Evolutionary conservation across 2,113 vertebrate genomes (phyloP), one percentile per base, ranked within the genome.

Genomic region (Geococcyx californianus): DNA sequence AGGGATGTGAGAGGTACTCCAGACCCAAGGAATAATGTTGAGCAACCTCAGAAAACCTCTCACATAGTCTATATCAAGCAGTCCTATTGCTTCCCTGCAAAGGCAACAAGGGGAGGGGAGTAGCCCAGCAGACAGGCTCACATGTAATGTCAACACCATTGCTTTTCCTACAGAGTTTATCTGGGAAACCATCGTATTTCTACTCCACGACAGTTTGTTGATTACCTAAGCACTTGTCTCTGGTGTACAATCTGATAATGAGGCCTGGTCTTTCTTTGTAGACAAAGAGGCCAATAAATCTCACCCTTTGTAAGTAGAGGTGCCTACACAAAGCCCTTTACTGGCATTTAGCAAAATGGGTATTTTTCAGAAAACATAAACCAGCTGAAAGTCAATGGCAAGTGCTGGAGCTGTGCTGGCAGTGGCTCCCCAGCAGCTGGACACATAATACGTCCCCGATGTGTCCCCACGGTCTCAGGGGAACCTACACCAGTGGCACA

Each of bases 201-300:
- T 96, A 95, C 97, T 97, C 81, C 94, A 95, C 97, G 97, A 97
- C 97, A 97, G 97, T 97, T 94, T 97, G 97, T 95, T 97, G 97
- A 98, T 98, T 97, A 98, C 97, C 96, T 98, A 98, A 98, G 97
- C 97, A 97, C 97, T 98, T 94, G 95, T 97, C 97, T 97, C 95
- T 97, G 91, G 96, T 94, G 95, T 97, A 97, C 98, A 95, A 98
- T 98, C 98, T 98, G 97, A 98, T 98, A 98, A 98, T 97, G 97
- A 95, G 92, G 89, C 79, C 94, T 81, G 91, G 96, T 97, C 96
- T 97, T 97, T 97, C 96, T 98, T 92, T 94, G 97, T 84, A 97
- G 96, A 98, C 97, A 98, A 98, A 98, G 97, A 97, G 91, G 97
- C 95, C 95, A 98, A 98, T 98, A 98, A 98, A 98, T 97, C 97